These are phyloP conservation scores for Nycticryphes semicollaris DNA, from an alignment of 2,113 vertebrate genomes.

Conservation along the genomic window DNA sequence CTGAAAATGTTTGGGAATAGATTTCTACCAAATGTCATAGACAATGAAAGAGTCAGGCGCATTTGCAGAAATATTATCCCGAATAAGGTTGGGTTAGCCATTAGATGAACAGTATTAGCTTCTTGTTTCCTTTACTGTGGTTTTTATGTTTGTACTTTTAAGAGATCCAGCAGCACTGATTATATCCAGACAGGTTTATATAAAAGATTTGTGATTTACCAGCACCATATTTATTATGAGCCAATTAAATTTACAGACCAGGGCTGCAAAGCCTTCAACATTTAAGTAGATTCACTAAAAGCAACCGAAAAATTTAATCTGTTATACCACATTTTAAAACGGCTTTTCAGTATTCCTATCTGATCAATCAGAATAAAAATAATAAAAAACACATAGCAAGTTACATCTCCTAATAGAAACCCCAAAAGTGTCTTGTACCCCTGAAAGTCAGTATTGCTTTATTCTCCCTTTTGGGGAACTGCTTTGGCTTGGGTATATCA, in stretches of 20 bases:
- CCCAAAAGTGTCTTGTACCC: neutral
- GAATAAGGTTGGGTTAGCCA: neutral
- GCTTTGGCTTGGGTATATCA: neutral
- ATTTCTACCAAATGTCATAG: neutral
- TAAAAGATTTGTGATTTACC: neutral
- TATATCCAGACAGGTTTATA: neutral
- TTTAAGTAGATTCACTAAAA: neutral
- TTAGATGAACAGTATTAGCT: neutral
- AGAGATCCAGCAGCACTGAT: neutral
- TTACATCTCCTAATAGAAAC: neutral
- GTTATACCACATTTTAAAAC: neutral
- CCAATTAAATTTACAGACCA: neutral
- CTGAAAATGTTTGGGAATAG: neutral
- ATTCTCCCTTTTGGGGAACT: neutral
- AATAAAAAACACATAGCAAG: neutral
- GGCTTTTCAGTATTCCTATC: neutral
- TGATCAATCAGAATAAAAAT: neutral
- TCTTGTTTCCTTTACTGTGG: neutral
- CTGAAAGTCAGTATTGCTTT: neutral
- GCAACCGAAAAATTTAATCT: neutral
- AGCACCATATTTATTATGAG: neutral
- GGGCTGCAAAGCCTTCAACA: neutral
- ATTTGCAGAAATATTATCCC: constrained; percentile 22
- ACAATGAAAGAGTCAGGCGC: neutral
- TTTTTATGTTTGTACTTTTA: neutral